A percentile compares a stretch with the other conserved stretches of the same genome.
Conservation (phyloP, 2,113 vertebrate species). For the Chascanopsetta lugubris region DNA sequence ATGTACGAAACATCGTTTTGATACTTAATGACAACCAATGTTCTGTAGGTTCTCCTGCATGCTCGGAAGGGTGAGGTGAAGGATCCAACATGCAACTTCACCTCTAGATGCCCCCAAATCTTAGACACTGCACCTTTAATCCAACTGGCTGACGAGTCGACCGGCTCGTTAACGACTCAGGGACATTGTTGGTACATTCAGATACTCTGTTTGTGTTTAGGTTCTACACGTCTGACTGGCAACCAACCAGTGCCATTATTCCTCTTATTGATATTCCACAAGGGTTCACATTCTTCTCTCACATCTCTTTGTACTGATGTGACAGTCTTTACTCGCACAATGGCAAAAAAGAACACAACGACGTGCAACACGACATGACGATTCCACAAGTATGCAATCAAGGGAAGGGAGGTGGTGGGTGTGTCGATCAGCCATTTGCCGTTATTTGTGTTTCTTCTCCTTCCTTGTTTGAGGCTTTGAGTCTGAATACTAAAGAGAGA, state of each 20-base stretch:
- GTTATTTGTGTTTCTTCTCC: conserved; percentile 69
- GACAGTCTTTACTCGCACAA: conserved; percentile 51
- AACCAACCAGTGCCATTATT: conserved; percentile 54
- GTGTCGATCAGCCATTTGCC: conserved; percentile 61
- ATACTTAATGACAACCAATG: no score
- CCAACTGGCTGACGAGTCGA: conserved; percentile 39
- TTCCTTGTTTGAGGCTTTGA: conserved; percentile 54
- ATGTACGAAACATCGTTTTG: no score
- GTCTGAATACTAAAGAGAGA: conserved; percentile 70
- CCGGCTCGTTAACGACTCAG: conserved; percentile 17
- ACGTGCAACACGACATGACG: conserved; percentile 27
- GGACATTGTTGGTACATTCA: conserved; percentile 18
- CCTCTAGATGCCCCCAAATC: no score
- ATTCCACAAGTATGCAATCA: conserved; percentile 47
- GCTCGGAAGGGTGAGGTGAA: no score
- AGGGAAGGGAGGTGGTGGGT: conserved; percentile 39
- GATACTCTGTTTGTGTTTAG: conserved; percentile 38
- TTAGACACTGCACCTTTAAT: no score
- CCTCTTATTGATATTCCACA: conserved; percentile 59
- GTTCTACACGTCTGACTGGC: conserved; percentile 9
- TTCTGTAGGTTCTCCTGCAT: no score
- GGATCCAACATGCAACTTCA: no score
- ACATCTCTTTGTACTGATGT: conserved; percentile 44
- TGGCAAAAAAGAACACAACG: conserved; percentile 15
- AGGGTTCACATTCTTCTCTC: conserved; percentile 55